Percentiles rank a stretch among this genome's conserved stretches.
phyloP scores from a whole-genome alignment of 2,113 vertebrate genomes.

The Scolopax mira region DNA sequence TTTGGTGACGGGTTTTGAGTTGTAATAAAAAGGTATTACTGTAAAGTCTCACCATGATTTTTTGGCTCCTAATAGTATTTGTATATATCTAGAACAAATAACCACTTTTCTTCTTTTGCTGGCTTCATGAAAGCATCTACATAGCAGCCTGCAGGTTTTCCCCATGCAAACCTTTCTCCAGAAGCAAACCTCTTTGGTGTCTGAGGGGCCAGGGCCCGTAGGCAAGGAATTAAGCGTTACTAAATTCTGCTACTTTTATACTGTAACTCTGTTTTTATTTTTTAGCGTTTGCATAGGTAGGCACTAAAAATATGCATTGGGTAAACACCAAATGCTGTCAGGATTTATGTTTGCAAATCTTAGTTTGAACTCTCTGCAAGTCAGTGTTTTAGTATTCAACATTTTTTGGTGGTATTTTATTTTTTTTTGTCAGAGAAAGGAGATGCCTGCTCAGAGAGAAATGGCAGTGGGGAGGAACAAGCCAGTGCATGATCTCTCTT shows the following conservation, averaged over 20 bases:
- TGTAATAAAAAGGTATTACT: neutral
- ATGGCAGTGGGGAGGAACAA: neutral
- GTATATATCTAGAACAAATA: slow-evolving; percentile 5
- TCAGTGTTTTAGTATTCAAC: neutral
- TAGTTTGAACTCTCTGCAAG: neutral
- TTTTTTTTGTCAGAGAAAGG: neutral
- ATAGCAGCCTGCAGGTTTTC: slow-evolving; percentile 27
- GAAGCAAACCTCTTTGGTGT: neutral
- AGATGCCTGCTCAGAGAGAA: neutral
- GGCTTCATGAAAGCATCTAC: neutral
- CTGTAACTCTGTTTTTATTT: neutral
- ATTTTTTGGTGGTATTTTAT: neutral
- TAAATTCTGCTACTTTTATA: neutral
- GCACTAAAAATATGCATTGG: neutral
- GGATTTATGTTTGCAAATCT: neutral
- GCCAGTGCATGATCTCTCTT: neutral
- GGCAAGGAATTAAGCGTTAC: neutral
- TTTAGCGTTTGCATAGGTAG: slow-evolving; percentile 6
- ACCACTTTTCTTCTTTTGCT: neutral
- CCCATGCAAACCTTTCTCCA: no score
- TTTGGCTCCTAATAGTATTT: neutral
- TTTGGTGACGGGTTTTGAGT: neutral
- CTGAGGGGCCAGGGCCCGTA: neutral
- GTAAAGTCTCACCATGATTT: neutral
- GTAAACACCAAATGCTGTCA: neutral